Evolutionary conservation across 2,113 vertebrate genomes (phyloP), one percentile per base, ranked within the genome.

Genomic region (Micronisus gabar): DNA sequence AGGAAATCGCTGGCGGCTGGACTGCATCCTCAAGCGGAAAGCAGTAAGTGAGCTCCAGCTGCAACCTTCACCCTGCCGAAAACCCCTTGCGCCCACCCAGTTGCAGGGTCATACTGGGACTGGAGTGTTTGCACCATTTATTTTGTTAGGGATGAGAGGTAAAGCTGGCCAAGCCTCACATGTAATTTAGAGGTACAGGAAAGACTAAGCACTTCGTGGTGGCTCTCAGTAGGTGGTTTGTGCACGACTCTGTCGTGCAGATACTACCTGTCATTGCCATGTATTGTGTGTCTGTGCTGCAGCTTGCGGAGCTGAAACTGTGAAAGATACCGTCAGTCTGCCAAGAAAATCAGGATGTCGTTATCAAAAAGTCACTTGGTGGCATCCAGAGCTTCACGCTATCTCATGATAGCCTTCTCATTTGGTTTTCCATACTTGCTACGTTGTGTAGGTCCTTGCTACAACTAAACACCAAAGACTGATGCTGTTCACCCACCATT

Each of bases 1-100:
- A 95, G 99, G 99, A 27, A 99, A 99, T 97, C 98, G 97, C 79
- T 99, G 99, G 99, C 98, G 99, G 58, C 97, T 99, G 73, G 99
- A 99, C 97, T 99, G 96, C 94, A 96, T 99, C 71, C 98, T 99
- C 74, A 99, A 98, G 88, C 98, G 99, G 55, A 99, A 99, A 98
- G 99, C 99, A 25, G 99, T 99, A 97, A 98, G 99, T 98, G 94
- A 72, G 63, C 89, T 82, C 85, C 81, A 88, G 71, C 85, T 90
- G 62, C 73, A 61, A 8, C 47, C 76, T n/a, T 38, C n/a, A 16
- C 83, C 66, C 84, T 70, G 27, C 43, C 12, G 72, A 59, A 47
- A 66, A 10, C 32, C 67, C 50, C 2, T 0, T 30, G 36, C 3
- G 8, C 47, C 36, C 45, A 0, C 36, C 25, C 71, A 16, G n/a